Base-by-base conservation (phyloP, 2,113 vertebrate genomes). In the Macquaria australasica region DNA sequence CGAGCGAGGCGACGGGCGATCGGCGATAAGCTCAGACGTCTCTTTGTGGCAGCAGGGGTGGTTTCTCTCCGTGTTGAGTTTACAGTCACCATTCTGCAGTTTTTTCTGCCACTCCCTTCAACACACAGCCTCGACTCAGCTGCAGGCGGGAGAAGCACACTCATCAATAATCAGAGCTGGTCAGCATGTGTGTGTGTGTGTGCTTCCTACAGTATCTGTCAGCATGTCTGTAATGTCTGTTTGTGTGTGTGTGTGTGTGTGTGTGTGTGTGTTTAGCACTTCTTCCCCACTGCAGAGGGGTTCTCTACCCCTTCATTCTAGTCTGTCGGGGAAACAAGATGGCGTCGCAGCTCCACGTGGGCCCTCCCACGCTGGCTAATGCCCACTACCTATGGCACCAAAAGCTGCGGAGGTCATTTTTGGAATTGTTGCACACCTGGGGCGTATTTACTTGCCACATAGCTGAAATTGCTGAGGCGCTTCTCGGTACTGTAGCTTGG, bases 281-380 rank as follows among this genome's bases (percentile, higher is more conserved):
- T 81, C 34, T 34, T 83, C 74, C 20, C 53, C 86, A 85, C 85
- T 91, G 90, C 89, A 85, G 87, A 91, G 75, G 80, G 68, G 79
- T 76, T 81, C 90, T 14, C 77, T 37, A 66, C 51, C 51, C 67
- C 48, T 55, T 83, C 63, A 48, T 70, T 66, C 89, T 94, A 95
- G 94, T 94, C 93, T 85, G 94, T 94, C 81, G 91, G 91, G 96
- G 95, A 96, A 96, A 94, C 91, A 92, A 93, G 90, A 94, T 90
- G 91, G 90, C 83, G 87, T 41, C 59, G 34, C 75, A 37, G 79
- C 87, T 87, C 88, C 90, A 91, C 84, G 79, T 88, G 82, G 85
- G 56, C 77, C 72, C 70, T 63, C 7, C 31, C 10, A 1, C 31
- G 5, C 67, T 23, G 10, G 66, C 66, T 82, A 8, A 68, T 81